Evolutionary conservation across 2,888 invertebrate genomes (phyloP).

Genomic region (Masnerella sp.): DNA sequence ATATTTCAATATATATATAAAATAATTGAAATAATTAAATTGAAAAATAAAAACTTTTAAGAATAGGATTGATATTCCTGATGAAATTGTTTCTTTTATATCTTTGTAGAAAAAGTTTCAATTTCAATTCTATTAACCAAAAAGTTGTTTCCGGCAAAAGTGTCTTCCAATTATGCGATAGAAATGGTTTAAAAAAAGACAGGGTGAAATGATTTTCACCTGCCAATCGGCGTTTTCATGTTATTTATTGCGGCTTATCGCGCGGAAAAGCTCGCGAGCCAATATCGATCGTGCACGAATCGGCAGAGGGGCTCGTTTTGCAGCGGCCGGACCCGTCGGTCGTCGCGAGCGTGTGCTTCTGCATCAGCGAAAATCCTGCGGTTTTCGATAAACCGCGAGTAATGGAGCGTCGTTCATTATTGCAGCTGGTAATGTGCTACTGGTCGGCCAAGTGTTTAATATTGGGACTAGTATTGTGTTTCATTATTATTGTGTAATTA

Average conservation of each 20-base stretch:
- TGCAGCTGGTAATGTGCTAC: constrained; percentile 66
- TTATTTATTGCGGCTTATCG: constrained; percentile 61
- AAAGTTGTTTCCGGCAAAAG: too few species aligned
- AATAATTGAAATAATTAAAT: too few species aligned
- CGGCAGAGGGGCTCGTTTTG: constrained; percentile 57
- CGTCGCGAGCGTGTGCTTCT: constrained; percentile 60
- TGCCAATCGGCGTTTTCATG: constrained; percentile 54
- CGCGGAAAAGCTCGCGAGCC: constrained; percentile 46
- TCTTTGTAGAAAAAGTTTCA: too few species aligned
- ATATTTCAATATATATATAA: too few species aligned
- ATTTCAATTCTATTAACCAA: too few species aligned
- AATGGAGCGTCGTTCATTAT: constrained; percentile 72
- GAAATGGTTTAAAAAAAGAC: constrained; percentile 5
- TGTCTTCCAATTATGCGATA: too few species aligned
- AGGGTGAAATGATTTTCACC: constrained; percentile 41
- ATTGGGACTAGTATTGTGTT: constrained; percentile 51
- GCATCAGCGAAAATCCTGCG: constrained; percentile 64
- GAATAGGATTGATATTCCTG: too few species aligned
- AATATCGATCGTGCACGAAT: constrained; percentile 59
- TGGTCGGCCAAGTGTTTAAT: constrained; percentile 60
- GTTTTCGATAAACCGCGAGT: constrained; percentile 71
- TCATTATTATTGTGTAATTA: constrained; percentile 54
- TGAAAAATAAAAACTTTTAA: too few species aligned
- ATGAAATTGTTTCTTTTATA: too few species aligned
- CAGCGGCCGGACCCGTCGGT: constrained; percentile 59